Conservation (phyloP, 2,113 vertebrate species). For the Gymnarchus niloticus region DNA sequence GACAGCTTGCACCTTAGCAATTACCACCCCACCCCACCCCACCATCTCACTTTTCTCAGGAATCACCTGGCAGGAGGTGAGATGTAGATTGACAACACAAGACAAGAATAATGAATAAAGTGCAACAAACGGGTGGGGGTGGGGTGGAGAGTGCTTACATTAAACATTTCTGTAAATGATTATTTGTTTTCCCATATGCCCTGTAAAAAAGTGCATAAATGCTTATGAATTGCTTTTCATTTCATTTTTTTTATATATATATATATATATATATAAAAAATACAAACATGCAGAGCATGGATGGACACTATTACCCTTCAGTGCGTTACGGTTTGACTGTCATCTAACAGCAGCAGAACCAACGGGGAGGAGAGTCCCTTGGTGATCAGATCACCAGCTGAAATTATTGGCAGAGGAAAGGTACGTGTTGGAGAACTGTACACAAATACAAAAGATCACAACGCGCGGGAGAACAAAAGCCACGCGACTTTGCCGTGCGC, state of each 20-base stretch:
- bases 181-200: neutral
- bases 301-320: neutral
- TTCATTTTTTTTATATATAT: neutral
- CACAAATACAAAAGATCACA: slow-evolving; percentile 2
- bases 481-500: neutral
- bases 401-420: neutral
- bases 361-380: neutral
- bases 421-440: neutral
- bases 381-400: neutral
- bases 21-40: neutral
- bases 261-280: neutral
- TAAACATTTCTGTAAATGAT: neutral
- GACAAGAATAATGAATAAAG: neutral
- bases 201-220: neutral
- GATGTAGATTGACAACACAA: neutral
- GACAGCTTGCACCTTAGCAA: slow-evolving; percentile 15
- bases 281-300: neutral
- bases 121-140: neutral
- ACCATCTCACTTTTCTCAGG: neutral
- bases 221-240: neutral
- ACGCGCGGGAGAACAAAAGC: neutral
- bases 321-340: neutral
- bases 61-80: slow-evolving; percentile 9
- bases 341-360: neutral
- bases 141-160: neutral